Base-by-base conservation (phyloP, 2,797 vertebrate genomes). In the Phataginus tetradactyla region DNA sequence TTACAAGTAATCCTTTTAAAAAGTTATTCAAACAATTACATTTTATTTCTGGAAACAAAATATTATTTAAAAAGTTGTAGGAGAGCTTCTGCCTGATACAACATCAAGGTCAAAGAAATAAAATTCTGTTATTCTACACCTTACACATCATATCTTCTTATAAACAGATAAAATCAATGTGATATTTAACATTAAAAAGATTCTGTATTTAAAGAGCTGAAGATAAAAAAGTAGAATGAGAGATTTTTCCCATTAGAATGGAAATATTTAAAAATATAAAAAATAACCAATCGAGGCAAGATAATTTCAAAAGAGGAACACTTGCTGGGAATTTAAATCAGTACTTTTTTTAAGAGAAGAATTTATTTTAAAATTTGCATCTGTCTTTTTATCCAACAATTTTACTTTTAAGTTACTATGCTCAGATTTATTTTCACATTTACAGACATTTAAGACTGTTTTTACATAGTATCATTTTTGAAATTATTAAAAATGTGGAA, bases 21-120 rank as follows among this genome's bases (percentile, higher is more conserved):
- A 77, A 83, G 4, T 61, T 45, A 66, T 77, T 71, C n/a, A 59
- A 29, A 4, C 11, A 11, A 85, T 37, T 84, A 78, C 11, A 27
- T 59, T 95, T 91, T 80, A 27, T 79, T 87, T 85, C 51, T 83
- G 42, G 57, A 95, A 88, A 55, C 11, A 77, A 88, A 83, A 53
- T 69, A 37, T 63, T 61, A 55, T 86, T 86, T 86, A 86, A 84
- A 53, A 94, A 74, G 25, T 81, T n/a, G 8, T 57, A n/a, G 42
- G 88, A 51, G 34, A 66, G 4, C 9, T 75, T 75, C 29, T 95
- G 15, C 27, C 12, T 45, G 3, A 66, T 53, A 49, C 84, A 88
- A 39, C 32, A 8, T 34, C 25, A 93, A 88, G 17, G 14, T 72
- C 51, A 92, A 66, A 90, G 34, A 57, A 74, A 63, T 79, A 64